phyloP scores from a whole-genome alignment of 2,888 invertebrate species.

The Athrips mouffetella region DNA sequence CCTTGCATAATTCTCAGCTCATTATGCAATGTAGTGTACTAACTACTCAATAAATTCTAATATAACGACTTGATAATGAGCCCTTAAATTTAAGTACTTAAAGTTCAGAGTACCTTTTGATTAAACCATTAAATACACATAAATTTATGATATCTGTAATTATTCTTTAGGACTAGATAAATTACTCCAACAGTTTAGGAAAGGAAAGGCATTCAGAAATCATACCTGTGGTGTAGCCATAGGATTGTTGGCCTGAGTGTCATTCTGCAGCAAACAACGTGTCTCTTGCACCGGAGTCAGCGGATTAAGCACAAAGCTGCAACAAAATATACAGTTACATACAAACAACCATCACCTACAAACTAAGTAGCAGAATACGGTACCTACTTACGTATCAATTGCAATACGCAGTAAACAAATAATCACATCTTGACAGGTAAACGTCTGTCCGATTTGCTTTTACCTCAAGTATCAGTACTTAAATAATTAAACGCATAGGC shows the following conservation, averaged over 20 bases:
- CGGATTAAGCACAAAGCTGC: conserved; percentile 94
- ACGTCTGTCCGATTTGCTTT: background rate
- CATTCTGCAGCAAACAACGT: conserved; percentile 93
- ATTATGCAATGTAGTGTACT: background rate
- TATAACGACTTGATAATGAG: too few species aligned
- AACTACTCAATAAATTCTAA: background rate
- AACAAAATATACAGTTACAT: conserved; percentile 38
- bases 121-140: background rate
- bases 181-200: too few species aligned
- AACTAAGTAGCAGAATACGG: background rate
- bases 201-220: background rate
- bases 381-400: background rate
- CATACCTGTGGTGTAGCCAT: conserved; percentile 85
- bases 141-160: background rate
- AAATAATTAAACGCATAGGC: background rate
- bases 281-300: conserved; percentile 95
- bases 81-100: too few species aligned
- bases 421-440: background rate
- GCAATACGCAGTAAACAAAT: background rate
- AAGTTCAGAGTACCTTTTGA: background rate
- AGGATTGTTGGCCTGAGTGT: conserved; percentile 93
- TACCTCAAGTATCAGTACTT: too few species aligned
- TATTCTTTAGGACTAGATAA: too few species aligned
- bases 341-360: background rate
- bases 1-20: background rate